Base-by-base conservation (phyloP, 2,113 vertebrate species). In the Crypturellus undulatus region DNA sequence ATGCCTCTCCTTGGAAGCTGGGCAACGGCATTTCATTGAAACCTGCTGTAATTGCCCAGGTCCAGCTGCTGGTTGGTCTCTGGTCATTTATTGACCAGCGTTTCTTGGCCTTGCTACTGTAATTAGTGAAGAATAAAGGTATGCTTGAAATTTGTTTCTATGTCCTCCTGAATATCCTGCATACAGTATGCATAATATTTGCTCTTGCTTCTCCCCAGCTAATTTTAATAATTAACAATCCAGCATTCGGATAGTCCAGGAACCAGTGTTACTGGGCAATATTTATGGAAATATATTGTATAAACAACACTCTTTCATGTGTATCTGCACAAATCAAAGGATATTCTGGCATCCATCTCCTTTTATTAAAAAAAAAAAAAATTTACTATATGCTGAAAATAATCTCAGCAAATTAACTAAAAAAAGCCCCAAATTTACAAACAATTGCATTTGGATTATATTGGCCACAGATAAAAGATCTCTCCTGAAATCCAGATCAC, bases 81-180 rank as follows among this genome's bases (percentile, higher is more conserved):
- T 3, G 67, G 81, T 43, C 59, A 49, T 45, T 84, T 56, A 68
- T 82, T 63, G 63, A 54, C 40, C 16, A 70, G 70, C 59, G n/a
- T 87, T 87, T 95, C 87, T 91, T 87, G 75, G 79, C 84, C 26
- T 90, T 80, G 85, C 86, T 90, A 28, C 73, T 86, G 69, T 89
- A 83, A 95, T 95, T 86, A 96, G 30, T 1, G 3, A 58, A 90
- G 62, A 92, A 95, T 89, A 94, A 89, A 96, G 72, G 67, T 87
- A 49, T 90, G 93, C 13, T 40, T 87, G 70, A 84, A 84, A 94
- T 54, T 90, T 92, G 86, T 70, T 92, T 92, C 58, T 83, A 72
- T 54, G 85, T 67, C 85, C 88, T 67, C 85, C 88, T 81, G 60
- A 71, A 81, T 95, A 72, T 54, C 87, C 90, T 87, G 78, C 73